Percentiles rank a stretch among this genome's conserved stretches.
Conservation (phyloP, 2,113 vertebrate species). For the Aleadryas rufinucha region DNA sequence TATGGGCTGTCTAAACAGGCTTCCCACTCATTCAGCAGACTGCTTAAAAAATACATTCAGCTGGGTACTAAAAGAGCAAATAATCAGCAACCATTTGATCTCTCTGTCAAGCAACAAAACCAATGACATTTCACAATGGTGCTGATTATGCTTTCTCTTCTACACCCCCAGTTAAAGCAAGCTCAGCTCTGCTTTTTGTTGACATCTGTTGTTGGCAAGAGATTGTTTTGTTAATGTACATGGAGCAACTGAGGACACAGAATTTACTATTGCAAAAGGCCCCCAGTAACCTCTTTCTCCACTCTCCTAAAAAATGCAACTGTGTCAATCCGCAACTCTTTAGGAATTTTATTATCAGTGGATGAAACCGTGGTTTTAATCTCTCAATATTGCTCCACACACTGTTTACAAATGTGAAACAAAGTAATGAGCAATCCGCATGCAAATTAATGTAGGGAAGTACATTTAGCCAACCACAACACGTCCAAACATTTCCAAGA, state of each 20-base stretch:
- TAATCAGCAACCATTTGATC: slow-evolving; percentile 16
- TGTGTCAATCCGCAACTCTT: neutral
- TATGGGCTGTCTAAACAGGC: neutral
- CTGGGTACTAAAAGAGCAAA: neutral
- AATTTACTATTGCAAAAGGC: slow-evolving; percentile 14
- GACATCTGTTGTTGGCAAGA: slow-evolving; percentile 10
- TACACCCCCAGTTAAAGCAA: neutral
- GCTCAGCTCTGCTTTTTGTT: slow-evolving; percentile 7
- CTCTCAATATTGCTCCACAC: neutral
- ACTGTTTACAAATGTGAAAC: slow-evolving; percentile 31
- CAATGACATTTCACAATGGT: slow-evolving; percentile 7
- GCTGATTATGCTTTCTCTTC: slow-evolving; percentile 2
- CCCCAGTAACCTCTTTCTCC: neutral
- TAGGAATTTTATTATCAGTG: slow-evolving; percentile 35
- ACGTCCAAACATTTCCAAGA: slow-evolving; percentile 36
- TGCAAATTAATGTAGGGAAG: slow-evolving; percentile 30
- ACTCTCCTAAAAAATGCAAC: neutral
- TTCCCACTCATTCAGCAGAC: slow-evolving; percentile 10
- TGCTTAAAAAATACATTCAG: neutral
- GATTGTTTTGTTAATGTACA: neutral
- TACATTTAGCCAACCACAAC: slow-evolving; percentile 15
- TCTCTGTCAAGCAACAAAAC: slow-evolving; percentile 1
- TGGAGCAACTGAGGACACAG: neutral
- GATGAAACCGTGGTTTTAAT: slow-evolving; percentile 29
- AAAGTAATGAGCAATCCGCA: neutral